Conservation (phyloP, 2,797 vertebrate species). For the Phataginus tetradactyla region DNA sequence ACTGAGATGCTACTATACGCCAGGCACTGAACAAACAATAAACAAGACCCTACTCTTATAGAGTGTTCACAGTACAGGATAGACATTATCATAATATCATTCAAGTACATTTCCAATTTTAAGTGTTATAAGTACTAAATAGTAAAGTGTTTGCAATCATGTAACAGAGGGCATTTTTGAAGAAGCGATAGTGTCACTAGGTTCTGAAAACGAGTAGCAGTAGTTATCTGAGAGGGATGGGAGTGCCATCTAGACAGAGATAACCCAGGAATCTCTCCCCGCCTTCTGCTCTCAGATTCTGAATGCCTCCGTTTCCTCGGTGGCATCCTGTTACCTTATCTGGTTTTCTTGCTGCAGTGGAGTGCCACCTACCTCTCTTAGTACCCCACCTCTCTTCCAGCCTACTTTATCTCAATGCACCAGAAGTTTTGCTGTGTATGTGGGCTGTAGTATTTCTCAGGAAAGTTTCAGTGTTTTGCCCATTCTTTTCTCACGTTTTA, state of each 20-base stretch:
- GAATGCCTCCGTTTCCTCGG: background rate
- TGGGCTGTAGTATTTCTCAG: background rate
- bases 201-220: background rate
- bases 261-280: background rate
- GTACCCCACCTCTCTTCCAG: background rate
- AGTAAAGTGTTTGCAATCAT: background rate
- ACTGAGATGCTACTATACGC: background rate
- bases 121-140: background rate
- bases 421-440: background rate
- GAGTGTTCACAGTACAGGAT: background rate
- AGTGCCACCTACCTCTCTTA: background rate
- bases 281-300: background rate
- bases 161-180: background rate
- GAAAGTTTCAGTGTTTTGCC: background rate
- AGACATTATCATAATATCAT: background rate
- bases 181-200: background rate
- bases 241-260: rapidly evolving
- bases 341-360: background rate
- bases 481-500: background rate
- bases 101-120: background rate
- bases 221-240: background rate
- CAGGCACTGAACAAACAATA: background rate
- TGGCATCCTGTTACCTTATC: background rate
- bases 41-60: background rate
- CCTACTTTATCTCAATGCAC: background rate